These are phyloP conservation scores for Pandemis heparana DNA, from an alignment of 2,888 invertebrate genomes.

Conservation along the genomic window DNA sequence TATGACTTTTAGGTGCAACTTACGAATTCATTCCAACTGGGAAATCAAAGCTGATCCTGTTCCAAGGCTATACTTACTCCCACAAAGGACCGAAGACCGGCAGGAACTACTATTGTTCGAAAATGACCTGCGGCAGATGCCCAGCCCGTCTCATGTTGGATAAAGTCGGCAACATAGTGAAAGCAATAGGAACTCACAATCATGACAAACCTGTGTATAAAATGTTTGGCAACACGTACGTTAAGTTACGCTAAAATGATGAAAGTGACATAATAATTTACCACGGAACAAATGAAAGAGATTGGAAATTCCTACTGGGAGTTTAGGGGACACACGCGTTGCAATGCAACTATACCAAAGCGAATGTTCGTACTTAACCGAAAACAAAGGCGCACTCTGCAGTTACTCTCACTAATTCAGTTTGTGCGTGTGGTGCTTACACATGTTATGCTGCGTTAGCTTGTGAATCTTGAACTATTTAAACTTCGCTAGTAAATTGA, in stretches of 20 bases:
- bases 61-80: constrained; percentile 50
- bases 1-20: not conserved
- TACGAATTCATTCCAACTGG: not conserved
- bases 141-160: constrained; percentile 47
- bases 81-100: constrained; percentile 44
- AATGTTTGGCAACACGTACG: not conserved
- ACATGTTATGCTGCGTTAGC: too few species aligned
- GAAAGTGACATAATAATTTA: too few species aligned
- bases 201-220: constrained; percentile 35
- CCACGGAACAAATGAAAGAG: too few species aligned
- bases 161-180: constrained; percentile 4
- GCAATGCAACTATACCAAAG: too few species aligned
- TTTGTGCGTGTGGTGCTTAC: too few species aligned
- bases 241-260: not conserved
- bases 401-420: too few species aligned
- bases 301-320: too few species aligned
- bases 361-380: too few species aligned
- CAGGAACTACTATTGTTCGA: constrained; percentile 34
- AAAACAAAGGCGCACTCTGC: too few species aligned
- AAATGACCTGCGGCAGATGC: constrained; percentile 46
- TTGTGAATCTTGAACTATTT: too few species aligned
- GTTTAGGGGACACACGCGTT: too few species aligned
- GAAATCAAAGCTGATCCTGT: constrained; percentile 42
- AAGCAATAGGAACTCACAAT: constrained; percentile 27
- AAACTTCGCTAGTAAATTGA: too few species aligned